Evolutionary conservation across 2,888 invertebrate genomes (phyloP), one percentile per base, ranked within the genome.

Genomic region (Brenthis hecate): DNA sequence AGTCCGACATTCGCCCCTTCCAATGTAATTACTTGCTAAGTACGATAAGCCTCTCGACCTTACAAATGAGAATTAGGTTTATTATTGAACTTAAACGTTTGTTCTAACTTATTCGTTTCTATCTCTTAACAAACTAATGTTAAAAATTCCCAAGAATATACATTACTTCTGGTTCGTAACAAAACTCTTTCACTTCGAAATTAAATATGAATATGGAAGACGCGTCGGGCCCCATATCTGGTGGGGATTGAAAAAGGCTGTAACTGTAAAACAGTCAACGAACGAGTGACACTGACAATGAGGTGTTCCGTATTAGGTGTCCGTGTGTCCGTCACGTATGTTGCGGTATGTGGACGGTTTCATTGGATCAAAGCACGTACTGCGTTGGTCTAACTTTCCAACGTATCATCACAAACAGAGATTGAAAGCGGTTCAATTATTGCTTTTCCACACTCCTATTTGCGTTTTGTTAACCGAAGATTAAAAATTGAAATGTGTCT

Each of bases 211-310:
- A 90, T 91, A 91, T 91, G 86, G 79, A 87, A 83, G 77, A 62
- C 85, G 82, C 86, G 86, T 89, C 77, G 80, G 77, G 74, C 71
- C 71, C 89, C 86, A 78, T 86, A 80, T 85, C 83, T 74, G 81
- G 82, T 76, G 80, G 78, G 78, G 78, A 78, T 79, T 83, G 83
- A 81, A 85, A 83, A 85, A 84, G 86, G 82, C 81, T 77, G 82
- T 89, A 89, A 90, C 91, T 86, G 90, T 91, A 87, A 86, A 89
- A 82, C 84, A 85, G 86, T 85, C 88, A 85, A 87, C 87, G 86
- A 82, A 82, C 85, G 85, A 84, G 78, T 86, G 88, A 86, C 90
- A 90, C 85, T 89, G 88, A 84, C 89, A 89, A 87, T 88, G 88
- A 87, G 83, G 75, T 75, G 81, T 81, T 83, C 87, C 86, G 80